A percentile compares a stretch with the other conserved stretches of the same genome.
Evolutionary conservation across 2,888 invertebrate species (phyloP).

Genomic region (Lymantria monacha): DNA sequence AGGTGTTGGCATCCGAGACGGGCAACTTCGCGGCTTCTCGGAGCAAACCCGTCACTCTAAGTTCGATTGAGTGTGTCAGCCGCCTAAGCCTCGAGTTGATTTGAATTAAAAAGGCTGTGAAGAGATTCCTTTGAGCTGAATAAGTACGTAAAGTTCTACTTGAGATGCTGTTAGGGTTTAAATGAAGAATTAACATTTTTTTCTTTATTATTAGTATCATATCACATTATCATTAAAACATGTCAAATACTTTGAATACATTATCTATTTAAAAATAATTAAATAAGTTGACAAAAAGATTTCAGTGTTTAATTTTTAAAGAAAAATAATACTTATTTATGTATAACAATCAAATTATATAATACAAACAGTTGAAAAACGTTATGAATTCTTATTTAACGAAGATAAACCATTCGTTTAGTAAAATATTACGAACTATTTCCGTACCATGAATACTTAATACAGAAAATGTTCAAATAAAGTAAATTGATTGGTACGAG

Average conservation of each 20-base stretch:
- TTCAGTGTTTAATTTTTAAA: no score
- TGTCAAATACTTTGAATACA: neutral
- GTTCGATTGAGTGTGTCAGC: conserved; percentile 38
- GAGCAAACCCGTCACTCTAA: conserved; percentile 38
- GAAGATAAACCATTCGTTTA: neutral
- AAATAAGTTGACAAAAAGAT: no score
- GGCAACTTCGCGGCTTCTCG: conserved; percentile 44
- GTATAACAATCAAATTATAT: no score
- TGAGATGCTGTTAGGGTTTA: conserved; percentile 7
- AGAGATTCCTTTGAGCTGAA: conserved; percentile 28
- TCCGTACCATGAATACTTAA: conserved; percentile 1
- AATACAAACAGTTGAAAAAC: neutral
- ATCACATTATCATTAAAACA: neutral
- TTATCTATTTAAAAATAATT: no score
- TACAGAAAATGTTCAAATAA: conserved; percentile 13
- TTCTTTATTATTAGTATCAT: neutral
- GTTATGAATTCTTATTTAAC: neutral
- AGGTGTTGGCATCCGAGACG: conserved; percentile 36
- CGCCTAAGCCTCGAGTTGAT: conserved; percentile 28
- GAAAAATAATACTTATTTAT: no score
- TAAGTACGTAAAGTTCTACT: conserved; percentile 24
- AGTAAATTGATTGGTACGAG: conserved; percentile 31
- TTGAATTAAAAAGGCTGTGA: conserved; percentile 37
- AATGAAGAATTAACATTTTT: conserved; percentile 4
- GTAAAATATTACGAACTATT: conserved; percentile 4